Evolutionary conservation across 2,797 vertebrate genomes (phyloP).

Genomic region (Chloroceryle amazona): DNA sequence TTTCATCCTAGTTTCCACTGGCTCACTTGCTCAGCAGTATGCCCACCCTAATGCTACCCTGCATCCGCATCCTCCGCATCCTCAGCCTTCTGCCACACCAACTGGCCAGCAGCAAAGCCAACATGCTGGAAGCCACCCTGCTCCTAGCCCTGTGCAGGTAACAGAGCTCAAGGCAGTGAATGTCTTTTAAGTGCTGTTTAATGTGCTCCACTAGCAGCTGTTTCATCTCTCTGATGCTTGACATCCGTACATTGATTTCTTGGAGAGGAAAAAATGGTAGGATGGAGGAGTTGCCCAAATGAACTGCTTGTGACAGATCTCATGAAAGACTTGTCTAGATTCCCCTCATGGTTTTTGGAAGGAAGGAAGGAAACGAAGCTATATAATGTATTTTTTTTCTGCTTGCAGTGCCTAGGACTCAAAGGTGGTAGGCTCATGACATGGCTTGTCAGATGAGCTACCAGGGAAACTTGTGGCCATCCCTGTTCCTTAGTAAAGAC

Average conservation of each 20-base stretch:
- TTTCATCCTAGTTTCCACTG: constrained; percentile 89
- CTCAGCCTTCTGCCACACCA: constrained; percentile 96
- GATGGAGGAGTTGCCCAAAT: not conserved
- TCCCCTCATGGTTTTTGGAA: not conserved
- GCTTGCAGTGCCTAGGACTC: not conserved
- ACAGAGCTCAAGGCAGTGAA: not conserved
- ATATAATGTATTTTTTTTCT: not conserved
- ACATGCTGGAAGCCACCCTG: constrained; percentile 92
- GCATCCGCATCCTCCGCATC: constrained; percentile 93
- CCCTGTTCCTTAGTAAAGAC: not conserved
- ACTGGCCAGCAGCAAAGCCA: constrained; percentile 95
- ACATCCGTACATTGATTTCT: rapidly evolving
- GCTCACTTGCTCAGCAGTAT: constrained; percentile 97
- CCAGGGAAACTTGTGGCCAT: not conserved
- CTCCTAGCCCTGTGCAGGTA: constrained; percentile 95
- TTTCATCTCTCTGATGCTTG: not conserved
- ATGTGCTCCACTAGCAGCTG: not conserved
- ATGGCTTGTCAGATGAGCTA: not conserved
- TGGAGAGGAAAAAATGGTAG: not conserved
- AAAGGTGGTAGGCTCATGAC: not conserved
- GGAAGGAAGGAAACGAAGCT: not conserved
- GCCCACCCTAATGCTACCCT: constrained; percentile 92
- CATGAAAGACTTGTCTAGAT: not conserved
- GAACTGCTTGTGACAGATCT: not conserved
- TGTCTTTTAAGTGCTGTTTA: not conserved